These are phyloP conservation scores for Cyphotilapia sp. DNA, from an alignment of 2,113 vertebrate genomes.

Conservation along the genomic window DNA sequence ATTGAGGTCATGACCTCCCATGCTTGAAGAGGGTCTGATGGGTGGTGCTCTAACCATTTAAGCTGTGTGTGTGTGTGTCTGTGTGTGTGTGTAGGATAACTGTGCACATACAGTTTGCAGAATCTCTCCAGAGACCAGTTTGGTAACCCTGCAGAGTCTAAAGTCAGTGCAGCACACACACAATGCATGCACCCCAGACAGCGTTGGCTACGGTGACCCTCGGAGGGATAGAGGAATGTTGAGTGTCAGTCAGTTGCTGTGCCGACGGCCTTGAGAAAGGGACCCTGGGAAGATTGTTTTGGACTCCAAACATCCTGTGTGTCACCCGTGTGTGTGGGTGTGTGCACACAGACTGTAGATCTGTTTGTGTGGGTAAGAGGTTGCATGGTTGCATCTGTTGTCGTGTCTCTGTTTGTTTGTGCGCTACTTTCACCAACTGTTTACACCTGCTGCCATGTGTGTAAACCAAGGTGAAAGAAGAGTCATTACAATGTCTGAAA, in stretches of 20 bases:
- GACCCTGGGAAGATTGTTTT: slow-evolving; percentile 64
- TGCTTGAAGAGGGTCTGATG: neutral
- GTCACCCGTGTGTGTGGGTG: slow-evolving; percentile 30
- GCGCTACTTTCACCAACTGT: neutral
- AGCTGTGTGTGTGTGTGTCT: neutral
- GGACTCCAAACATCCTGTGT: slow-evolving; percentile 69
- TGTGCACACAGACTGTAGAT: slow-evolving; percentile 21
- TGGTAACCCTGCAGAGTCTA: slow-evolving; percentile 12
- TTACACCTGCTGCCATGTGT: neutral
- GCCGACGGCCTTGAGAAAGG: slow-evolving; percentile 58
- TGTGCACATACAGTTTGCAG: neutral
- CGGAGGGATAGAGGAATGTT: slow-evolving; percentile 57
- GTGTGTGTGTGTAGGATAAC: neutral
- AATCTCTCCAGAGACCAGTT: slow-evolving; percentile 5
- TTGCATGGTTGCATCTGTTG: slow-evolving; percentile 30
- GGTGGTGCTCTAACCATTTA: neutral
- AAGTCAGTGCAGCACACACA: neutral
- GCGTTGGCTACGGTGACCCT: slow-evolving; percentile 39
- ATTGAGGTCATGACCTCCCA: slow-evolving; percentile 17
- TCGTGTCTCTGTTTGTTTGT: slow-evolving; percentile 8
- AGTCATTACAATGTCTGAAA: neutral
- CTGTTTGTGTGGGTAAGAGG: slow-evolving; percentile 39
- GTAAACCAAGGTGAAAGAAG: neutral
- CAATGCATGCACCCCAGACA: slow-evolving; percentile 23
- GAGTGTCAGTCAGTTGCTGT: slow-evolving; percentile 53